Evolutionary conservation across 2,888 invertebrate species (phyloP), one percentile per base, ranked within the genome.

Genomic region (Drosophila maculinotata): DNA sequence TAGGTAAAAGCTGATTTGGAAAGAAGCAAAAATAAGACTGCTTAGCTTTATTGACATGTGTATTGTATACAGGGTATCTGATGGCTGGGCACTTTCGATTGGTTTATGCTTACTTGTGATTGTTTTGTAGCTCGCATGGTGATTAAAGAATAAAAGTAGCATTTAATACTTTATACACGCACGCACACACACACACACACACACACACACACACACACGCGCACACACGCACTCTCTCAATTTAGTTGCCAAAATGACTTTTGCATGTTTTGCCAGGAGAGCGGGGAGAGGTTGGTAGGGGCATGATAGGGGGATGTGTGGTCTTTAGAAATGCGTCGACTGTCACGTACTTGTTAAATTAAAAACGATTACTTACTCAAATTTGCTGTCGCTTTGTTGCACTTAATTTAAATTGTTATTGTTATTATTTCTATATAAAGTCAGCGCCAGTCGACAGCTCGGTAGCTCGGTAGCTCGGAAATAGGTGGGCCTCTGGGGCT

Each of bases 271-370:
- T 41, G 31, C 17, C 7, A 3, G 12, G 7, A 6, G 25, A 9
- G 28, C n/a, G 7, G 20, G 26, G 8, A n/a, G 17, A 15, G 26
- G 3, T 9, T 23, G 25, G n/a, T n/a, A n/a, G 8, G 23, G 30
- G 6, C 14, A n/a, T n/a, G n/a, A n/a, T n/a, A n/a, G n/a, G 17
- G 9, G 25, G 28, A n/a, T 1, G 17, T n/a, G 26, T n/a, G 20
- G 17, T 12, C 33, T 33, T 51, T 38, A 26, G 35, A 69, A 79
- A 79, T 57, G 39, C 49, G 56, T 17, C 26, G 62, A 65, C 49
- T 86, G 87, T 86, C 81, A 81, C 81, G 81, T 87, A 84, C 75
- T 74, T 81, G 81, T 81, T 80, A 80, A 84, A 87, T 87, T 81
- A 75, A 87, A 81, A 81, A 67, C 81, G 84, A 81, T 87, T 84